A percentile compares a stretch with the other conserved stretches of the same genome.
These are phyloP conservation scores for Herpetotheres cachinnans DNA, from an alignment of 2,113 vertebrate genomes.

Conservation along the genomic window DNA sequence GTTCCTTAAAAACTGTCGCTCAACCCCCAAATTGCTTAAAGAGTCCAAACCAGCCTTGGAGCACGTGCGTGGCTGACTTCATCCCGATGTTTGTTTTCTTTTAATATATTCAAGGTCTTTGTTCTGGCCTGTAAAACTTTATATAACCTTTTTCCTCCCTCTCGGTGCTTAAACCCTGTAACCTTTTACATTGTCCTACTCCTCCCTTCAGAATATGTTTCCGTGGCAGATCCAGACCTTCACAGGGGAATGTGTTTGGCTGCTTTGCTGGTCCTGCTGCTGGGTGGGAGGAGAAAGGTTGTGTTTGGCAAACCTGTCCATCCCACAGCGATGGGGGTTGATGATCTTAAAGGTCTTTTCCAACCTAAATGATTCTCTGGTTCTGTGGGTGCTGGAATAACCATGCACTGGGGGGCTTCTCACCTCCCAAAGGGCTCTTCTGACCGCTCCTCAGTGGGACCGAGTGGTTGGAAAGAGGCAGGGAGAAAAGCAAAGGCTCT, in stretches of 20 bases:
- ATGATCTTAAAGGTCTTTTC: no score
- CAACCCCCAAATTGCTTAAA: background rate
- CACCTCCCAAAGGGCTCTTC: background rate
- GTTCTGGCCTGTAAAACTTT: slow-evolving; percentile 27
- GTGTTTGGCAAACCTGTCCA: background rate
- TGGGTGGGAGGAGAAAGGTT: background rate
- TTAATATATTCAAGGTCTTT: background rate
- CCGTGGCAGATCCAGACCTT: background rate
- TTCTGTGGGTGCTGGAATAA: background rate
- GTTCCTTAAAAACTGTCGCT: background rate
- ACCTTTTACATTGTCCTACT: background rate
- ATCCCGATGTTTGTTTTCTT: slow-evolving; percentile 3
- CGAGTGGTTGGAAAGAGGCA: background rate
- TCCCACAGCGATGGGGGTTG: accelerated
- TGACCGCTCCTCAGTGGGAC: accelerated
- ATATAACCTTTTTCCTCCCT: slow-evolving; percentile 8
- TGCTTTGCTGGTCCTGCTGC: background rate
- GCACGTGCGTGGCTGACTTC: background rate
- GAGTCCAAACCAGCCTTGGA: background rate
- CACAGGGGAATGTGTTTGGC: background rate
- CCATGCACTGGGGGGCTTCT: accelerated
- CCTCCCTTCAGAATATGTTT: background rate
- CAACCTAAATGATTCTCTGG: no score
- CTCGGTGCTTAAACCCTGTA: background rate
- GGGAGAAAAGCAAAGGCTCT: background rate